Percentiles rank a stretch among this genome's conserved stretches.
These are phyloP conservation scores for Dolichallabes microphthalmus DNA, from an alignment of 2,113 vertebrate species.

Conservation along the genomic window DNA sequence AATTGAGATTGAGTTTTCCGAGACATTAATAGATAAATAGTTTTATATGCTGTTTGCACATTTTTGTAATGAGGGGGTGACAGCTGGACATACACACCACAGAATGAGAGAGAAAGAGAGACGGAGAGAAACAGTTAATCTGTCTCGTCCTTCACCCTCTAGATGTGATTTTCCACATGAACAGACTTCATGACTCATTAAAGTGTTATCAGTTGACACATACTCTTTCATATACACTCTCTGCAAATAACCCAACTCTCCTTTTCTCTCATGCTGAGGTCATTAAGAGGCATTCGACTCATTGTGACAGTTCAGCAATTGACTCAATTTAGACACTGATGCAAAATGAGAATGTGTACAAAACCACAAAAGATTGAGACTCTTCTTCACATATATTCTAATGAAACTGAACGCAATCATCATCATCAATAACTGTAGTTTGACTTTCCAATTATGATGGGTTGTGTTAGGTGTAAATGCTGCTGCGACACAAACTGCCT, in stretches of 20 bases:
- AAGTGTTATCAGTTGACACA: background rate
- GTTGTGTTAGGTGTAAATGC: background rate
- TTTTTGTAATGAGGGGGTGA: background rate
- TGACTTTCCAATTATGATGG: background rate
- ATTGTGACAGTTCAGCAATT: background rate
- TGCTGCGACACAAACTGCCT: background rate
- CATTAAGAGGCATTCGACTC: slow-evolving; percentile 9
- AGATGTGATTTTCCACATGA: slow-evolving; percentile 58
- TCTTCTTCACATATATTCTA: background rate
- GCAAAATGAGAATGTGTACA: background rate
- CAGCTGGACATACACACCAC: background rate
- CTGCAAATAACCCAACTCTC: slow-evolving; percentile 9
- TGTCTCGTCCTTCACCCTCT: slow-evolving; percentile 14
- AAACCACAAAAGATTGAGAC: background rate
- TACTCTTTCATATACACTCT: background rate
- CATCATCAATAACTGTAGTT: background rate
- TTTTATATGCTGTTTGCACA: background rate
- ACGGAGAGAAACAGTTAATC: background rate
- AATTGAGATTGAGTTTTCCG: background rate
- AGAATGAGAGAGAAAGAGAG: too few relatives aligned
- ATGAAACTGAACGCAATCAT: background rate
- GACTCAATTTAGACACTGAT: background rate
- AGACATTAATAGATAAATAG: background rate
- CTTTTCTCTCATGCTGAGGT: background rate
- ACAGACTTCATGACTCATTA: slow-evolving; percentile 17